Evolutionary conservation across 35 echinoderm and acorn worm species (phyloP).

Genomic region (Ophiothrix spiculata): DNA sequence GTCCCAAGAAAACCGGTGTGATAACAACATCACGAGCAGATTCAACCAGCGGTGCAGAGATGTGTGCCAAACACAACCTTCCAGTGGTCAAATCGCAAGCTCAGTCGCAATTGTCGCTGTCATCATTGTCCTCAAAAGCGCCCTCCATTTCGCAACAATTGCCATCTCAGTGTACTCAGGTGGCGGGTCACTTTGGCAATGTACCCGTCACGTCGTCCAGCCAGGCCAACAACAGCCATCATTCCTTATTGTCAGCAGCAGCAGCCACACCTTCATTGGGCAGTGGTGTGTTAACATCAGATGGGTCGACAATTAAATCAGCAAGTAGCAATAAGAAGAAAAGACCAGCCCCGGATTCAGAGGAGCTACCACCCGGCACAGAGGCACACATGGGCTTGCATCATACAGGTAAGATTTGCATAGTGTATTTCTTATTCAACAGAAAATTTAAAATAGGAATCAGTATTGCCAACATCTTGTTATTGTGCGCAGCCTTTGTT

Average conservation of each 20-base stretch:
- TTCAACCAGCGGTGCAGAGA: conserved; percentile 14
- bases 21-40: conserved; percentile 7
- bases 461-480: too few relatives aligned
- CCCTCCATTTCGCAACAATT: not conserved
- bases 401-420: not conserved
- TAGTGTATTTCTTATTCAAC: not conserved
- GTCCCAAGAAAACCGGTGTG: conserved; percentile 16
- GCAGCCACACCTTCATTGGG: too few relatives aligned
- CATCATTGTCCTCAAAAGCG: not conserved
- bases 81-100: conserved; percentile 39
- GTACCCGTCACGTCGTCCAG: not conserved
- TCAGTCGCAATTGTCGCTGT: not conserved
- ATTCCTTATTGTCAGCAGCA: not conserved
- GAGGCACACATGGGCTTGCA: not conserved
- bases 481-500: too few relatives aligned
- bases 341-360: not conserved
- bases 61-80: conserved; percentile 52
- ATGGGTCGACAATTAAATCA: not conserved
- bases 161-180: not conserved
- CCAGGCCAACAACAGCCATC: not conserved
- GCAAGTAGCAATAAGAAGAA: conserved; percentile 25
- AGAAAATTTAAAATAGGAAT: too few relatives aligned
- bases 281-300: not conserved
- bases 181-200: conserved; percentile 14
- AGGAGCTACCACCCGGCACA: not conserved